Evolutionary conservation across 2,888 invertebrate genomes (phyloP), one percentile per base, ranked within the genome.

Genomic region (Napeogenes sylphis): DNA sequence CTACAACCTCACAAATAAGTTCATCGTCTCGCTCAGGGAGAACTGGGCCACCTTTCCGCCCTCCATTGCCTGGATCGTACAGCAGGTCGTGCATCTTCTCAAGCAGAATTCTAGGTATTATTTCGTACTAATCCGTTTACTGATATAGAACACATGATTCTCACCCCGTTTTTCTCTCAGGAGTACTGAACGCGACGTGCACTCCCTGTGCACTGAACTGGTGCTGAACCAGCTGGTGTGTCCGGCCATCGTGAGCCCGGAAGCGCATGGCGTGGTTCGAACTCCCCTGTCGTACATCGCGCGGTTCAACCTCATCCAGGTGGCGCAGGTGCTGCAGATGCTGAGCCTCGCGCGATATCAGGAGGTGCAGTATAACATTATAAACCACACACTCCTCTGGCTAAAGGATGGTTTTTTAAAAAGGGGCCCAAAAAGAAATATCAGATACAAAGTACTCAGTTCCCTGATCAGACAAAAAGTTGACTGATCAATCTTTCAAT

Each of bases 241-340:
- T 77, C 98, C 98, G 3, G 99, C 98, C 0, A 96, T 99, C 61
- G 95, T 98, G 57, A 97, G 97, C 89, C 99, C 99, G 0, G 99
- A 99, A 81, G 95, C 97, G 1, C 95, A 97, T 83, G 99, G 98
- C 14, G 95, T 99, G 60, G 96, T 96, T 4, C 98, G 98, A 78
- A 95, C 96, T 2, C 97, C 98, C 6, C 96, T 99, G 61, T 97
- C 97, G 53, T 95, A 96, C 76, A 94, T 97, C 63, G 97, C 98
- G 4, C 91, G 98, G 46, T 98, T 97, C 84, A 99, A 96, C 87
- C 91, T 96, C 59, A 94, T 95, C 75, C 96, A 97, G 91, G 94
- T 99, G 63, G 99, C 98, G 0, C 97, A 98, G 88, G 96, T 98
- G 71, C 86, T 99, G 56, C 98, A 99, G 89, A 95, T 96, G 85